A percentile compares a stretch with the other conserved stretches of the same genome.
These are phyloP conservation scores for Linurgus olivaceus DNA, from an alignment of 2,797 vertebrate species.

Conservation along the genomic window DNA sequence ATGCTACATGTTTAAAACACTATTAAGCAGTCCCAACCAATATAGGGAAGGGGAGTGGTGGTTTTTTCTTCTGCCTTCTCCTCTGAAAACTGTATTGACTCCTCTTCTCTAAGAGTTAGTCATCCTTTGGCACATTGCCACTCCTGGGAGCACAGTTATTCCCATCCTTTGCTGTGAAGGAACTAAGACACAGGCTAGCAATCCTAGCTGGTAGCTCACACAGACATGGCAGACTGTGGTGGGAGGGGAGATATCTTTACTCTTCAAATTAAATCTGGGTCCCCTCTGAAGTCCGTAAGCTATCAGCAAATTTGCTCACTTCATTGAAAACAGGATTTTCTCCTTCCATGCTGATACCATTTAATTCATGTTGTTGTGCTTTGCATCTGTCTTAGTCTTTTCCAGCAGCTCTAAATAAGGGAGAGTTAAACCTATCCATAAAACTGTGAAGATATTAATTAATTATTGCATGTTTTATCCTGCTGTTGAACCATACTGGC, in stretches of 20 bases:
- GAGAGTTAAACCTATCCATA: slow-evolving; percentile 16
- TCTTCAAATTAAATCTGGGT: neutral
- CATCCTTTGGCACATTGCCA: neutral
- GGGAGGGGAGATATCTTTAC: neutral
- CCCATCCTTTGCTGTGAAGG: neutral
- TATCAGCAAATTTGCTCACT: neutral
- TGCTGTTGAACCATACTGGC: neutral
- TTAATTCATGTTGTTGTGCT: neutral
- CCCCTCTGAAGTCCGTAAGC: neutral
- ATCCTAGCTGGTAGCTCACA: neutral
- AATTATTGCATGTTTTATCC: slow-evolving; percentile 43
- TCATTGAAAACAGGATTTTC: neutral
- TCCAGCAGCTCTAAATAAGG: neutral
- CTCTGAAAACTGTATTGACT: neutral
- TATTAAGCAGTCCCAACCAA: neutral
- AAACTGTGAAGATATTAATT: slow-evolving; percentile 40
- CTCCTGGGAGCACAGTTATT: neutral
- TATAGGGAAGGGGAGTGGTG: neutral
- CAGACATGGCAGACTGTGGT: neutral
- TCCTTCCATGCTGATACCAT: neutral
- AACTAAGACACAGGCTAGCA: neutral
- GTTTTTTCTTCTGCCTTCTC: neutral
- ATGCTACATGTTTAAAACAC: neutral
- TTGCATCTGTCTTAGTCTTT: neutral
- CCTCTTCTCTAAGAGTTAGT: neutral